These are phyloP conservation scores for Marasmarcha lunaedactyla DNA, from an alignment of 2,888 invertebrate species.

Conservation along the genomic window DNA sequence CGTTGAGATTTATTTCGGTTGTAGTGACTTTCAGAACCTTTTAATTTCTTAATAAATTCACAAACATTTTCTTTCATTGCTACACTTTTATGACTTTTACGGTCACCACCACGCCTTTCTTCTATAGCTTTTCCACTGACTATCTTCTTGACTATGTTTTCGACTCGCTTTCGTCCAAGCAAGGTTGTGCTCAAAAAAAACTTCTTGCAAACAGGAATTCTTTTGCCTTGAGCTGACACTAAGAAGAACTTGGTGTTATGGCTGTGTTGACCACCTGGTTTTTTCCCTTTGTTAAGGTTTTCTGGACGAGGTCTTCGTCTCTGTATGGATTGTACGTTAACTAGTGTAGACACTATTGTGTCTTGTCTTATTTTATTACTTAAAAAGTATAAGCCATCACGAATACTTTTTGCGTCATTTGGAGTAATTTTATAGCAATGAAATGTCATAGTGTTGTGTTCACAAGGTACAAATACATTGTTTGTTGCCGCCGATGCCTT, in stretches of 20 bases:
- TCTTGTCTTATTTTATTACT: no score
- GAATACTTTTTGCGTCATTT: no score
- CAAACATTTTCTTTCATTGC: neutral
- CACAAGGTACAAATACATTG: no score
- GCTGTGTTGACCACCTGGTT: constrained; percentile 1
- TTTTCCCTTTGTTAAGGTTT: neutral
- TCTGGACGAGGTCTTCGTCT: neutral
- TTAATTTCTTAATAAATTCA: neutral
- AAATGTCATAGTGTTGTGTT: no score
- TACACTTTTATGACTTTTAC: neutral
- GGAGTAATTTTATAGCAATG: no score
- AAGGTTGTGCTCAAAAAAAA: neutral
- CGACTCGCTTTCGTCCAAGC: neutral
- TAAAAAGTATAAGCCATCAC: no score
- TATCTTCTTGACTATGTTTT: neutral
- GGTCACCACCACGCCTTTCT: neutral
- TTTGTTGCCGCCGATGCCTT: no score
- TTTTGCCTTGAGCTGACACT: neutral
- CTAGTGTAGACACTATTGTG: no score
- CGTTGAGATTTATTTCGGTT: neutral
- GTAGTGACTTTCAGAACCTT: neutral
- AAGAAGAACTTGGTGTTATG: constrained; percentile 4
- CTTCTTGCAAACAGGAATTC: neutral
- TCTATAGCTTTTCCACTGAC: neutral
- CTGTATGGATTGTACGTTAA: no score